Conservation (phyloP, 1,140 invertebrate genomes). For the Magallana angulata region DNA sequence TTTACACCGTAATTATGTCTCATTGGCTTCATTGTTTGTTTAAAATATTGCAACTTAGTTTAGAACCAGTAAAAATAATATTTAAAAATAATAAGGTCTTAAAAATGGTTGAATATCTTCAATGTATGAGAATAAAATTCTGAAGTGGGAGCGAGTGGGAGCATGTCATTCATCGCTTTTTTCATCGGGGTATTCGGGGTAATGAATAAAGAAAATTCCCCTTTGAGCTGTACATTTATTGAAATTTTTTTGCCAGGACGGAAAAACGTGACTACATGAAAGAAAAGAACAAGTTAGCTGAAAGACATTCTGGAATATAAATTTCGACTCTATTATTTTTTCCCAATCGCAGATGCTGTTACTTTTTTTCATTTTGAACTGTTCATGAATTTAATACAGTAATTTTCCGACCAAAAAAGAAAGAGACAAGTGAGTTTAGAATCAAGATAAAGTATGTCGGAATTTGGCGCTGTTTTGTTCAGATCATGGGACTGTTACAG, state of each 20-base stretch:
- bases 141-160: background rate
- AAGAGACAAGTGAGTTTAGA: background rate
- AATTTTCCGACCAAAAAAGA: background rate
- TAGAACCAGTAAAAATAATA: too few relatives aligned
- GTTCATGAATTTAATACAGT: background rate
- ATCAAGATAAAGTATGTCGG: too few relatives aligned
- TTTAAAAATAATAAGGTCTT: too few relatives aligned
- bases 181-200: background rate
- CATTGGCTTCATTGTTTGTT: too few relatives aligned
- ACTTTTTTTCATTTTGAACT: background rate
- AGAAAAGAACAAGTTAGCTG: background rate
- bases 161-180: background rate
- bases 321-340: background rate
- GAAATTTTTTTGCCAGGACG: conserved; percentile 11
- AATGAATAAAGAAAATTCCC: background rate
- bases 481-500: too few relatives aligned
- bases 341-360: background rate
- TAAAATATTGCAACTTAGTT: too few relatives aligned
- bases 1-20: too few relatives aligned
- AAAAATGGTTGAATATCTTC: too few relatives aligned
- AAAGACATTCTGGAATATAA: conserved; percentile 3
- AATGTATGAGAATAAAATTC: background rate
- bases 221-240: background rate
- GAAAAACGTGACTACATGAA: conserved; percentile 22
- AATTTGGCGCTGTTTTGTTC: too few relatives aligned